Percentiles rank a stretch among this genome's conserved stretches.
Evolutionary conservation across 2,888 invertebrate species (phyloP).

Genomic region (Amphipoea oculea): DNA sequence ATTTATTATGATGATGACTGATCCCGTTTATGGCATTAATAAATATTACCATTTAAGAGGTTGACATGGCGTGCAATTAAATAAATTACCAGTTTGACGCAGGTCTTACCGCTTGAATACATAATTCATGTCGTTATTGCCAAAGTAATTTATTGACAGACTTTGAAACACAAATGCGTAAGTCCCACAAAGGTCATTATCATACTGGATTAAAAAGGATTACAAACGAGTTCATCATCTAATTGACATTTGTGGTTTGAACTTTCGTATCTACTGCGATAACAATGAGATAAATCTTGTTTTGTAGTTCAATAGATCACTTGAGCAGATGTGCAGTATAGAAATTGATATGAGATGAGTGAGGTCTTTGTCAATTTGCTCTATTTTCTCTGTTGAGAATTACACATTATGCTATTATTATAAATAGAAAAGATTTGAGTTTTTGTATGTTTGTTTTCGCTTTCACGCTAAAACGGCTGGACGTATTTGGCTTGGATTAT

Average conservation of each 20-base stretch:
- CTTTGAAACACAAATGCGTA: neutral
- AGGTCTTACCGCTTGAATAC: neutral
- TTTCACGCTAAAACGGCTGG: neutral
- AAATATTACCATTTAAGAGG: neutral
- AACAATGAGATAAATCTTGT: conserved; percentile 20
- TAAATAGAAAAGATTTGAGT: neutral
- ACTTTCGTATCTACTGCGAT: conserved; percentile 13
- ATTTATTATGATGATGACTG: neutral
- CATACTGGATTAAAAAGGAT: conserved; percentile 25
- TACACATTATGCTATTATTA: neutral
- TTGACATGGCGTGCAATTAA: neutral
- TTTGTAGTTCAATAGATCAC: neutral
- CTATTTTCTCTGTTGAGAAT: neutral
- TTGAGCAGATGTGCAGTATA: neutral
- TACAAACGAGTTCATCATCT: conserved; percentile 8
- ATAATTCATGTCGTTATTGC: neutral
- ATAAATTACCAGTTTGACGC: neutral
- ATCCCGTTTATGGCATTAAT: neutral
- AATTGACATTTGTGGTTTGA: conserved; percentile 14
- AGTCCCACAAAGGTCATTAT: neutral
- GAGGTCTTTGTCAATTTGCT: neutral
- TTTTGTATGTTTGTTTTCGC: neutral
- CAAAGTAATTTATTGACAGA: neutral
- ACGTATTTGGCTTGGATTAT: no score
- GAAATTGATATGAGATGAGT: neutral